Evolutionary conservation across 64 coral and sea anemone species (phyloP), one percentile per base, ranked within the genome.

Genomic region (Trachythela sp.): DNA sequence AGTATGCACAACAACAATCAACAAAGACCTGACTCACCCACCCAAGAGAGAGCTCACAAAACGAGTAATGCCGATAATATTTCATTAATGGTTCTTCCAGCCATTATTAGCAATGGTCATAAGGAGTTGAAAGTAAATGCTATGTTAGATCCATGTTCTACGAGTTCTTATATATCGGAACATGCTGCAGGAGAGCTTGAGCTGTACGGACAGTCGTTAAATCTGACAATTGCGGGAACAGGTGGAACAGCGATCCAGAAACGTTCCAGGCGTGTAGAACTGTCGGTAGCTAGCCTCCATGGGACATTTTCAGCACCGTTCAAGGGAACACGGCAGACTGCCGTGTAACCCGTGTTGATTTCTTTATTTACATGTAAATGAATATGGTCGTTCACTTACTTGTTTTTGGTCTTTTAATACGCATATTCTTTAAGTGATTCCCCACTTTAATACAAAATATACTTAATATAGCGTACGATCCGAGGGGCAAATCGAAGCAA

Each of bases 81-180:
- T 13, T 90, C 88, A 1, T 45, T 93, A 48, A 86, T 93, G 92
- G 75, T 93, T 60, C 56, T 93, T 1, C 88, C 92, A 89, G 87
- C 88, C 20, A 17, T 85, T 68, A 86, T 89, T 39, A 89, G 83
- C 0, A 92, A 87, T 31, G 26, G 71, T 0, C 49, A 92, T 5
- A 87, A 92, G 54, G 31, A 17, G 54, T 64, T 92, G 80, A 68
- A 38, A 38, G 92, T 93, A 0, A 93, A 90, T 37, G 72, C 87
- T 24, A 94, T 94, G 92, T 54, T 90, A 87, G 92, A 90, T 29
- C 70, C 85, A 10, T 94, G 92, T 27, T 90, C 88, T 27, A 88
- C 88, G 0, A 38, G 92, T 43, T 94, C 85, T 9, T 94, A 87
- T 84, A 51, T 91, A 2, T 85, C 93, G 8, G 27, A 91, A 70